Conservation (phyloP, 1,140 invertebrate genomes). For the Bombyx mandarina region DNA sequence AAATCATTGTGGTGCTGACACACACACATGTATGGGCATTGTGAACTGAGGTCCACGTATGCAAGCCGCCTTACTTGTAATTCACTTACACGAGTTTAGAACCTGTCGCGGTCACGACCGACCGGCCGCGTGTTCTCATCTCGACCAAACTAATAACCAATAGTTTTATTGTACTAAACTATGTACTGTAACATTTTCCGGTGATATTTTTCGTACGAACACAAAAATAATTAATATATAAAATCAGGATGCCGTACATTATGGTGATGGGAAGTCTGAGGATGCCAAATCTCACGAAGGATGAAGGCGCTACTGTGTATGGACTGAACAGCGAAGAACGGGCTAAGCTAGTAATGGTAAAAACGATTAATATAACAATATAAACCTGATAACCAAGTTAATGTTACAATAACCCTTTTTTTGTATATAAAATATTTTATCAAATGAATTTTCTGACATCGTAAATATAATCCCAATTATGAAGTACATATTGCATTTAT, state of each 20-base stretch:
- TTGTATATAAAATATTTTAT: too few relatives aligned
- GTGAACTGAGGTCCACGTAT: conserved; percentile 22
- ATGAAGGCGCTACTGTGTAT: conserved; percentile 58
- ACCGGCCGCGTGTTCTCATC: conserved; percentile 21
- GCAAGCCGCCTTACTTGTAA: conserved; percentile 37
- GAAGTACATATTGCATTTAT: too few relatives aligned
- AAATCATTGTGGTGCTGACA: conserved; percentile 11
- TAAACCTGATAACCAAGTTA: too few relatives aligned
- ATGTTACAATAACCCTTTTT: too few relatives aligned
- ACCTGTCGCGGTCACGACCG: conserved; percentile 26
- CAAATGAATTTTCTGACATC: too few relatives aligned
- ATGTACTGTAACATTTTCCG: conserved; percentile 25
- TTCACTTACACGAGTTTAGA: conserved; percentile 51
- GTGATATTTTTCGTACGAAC: conserved; percentile 20
- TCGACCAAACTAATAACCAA: background rate
- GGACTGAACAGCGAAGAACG: conserved; percentile 61
- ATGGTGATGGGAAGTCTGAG: conserved; percentile 63
- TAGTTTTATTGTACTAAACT: conserved; percentile 15
- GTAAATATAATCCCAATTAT: too few relatives aligned
- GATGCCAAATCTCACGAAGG: conserved; percentile 49
- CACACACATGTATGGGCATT: conserved; percentile 30
- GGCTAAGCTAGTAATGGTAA: conserved; percentile 48
- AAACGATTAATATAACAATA: too few relatives aligned
- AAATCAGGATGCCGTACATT: conserved; percentile 52
- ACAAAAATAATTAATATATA: background rate